A percentile compares a stretch with the other conserved stretches of the same genome.
These are phyloP conservation scores for Rattus rattus DNA, from an alignment of 2,113 vertebrate species.

Conservation along the genomic window DNA sequence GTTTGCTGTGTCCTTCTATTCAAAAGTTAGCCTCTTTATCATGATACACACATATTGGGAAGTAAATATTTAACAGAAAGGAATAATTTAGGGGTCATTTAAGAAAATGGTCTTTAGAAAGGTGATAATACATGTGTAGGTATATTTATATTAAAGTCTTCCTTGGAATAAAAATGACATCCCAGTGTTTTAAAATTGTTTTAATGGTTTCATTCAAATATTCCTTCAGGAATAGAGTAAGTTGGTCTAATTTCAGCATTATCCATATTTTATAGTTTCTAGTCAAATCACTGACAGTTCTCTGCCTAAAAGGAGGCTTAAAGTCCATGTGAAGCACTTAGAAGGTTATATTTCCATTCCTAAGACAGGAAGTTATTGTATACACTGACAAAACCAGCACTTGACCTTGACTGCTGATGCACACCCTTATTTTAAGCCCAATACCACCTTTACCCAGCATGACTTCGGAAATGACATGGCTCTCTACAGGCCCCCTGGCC, in stretches of 20 bases:
- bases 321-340: constrained; percentile 50
- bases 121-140: not conserved
- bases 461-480: constrained; percentile 71
- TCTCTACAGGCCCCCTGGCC: constrained; percentile 59
- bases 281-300: constrained; percentile 21
- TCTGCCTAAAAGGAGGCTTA: not conserved
- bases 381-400: constrained; percentile 53
- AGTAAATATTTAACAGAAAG: not conserved
- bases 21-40: not conserved
- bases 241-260: constrained; percentile 24
- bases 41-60: not conserved
- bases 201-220: not conserved
- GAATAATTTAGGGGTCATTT: not conserved
- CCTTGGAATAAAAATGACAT: not conserved
- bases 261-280: constrained; percentile 47
- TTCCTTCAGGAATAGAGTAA: constrained; percentile 10
- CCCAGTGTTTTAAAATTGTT: not conserved
- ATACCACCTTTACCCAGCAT: constrained; percentile 59
- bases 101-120: not conserved
- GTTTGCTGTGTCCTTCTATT: not conserved
- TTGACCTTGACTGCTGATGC: constrained; percentile 46
- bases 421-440: constrained; percentile 50
- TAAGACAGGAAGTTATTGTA: not conserved
- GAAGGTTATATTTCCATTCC: constrained; percentile 35
- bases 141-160: not conserved